Evolutionary conservation across 2,113 vertebrate species (phyloP), one percentile per base, ranked within the genome.

Genomic region (Puma concolor): DNA sequence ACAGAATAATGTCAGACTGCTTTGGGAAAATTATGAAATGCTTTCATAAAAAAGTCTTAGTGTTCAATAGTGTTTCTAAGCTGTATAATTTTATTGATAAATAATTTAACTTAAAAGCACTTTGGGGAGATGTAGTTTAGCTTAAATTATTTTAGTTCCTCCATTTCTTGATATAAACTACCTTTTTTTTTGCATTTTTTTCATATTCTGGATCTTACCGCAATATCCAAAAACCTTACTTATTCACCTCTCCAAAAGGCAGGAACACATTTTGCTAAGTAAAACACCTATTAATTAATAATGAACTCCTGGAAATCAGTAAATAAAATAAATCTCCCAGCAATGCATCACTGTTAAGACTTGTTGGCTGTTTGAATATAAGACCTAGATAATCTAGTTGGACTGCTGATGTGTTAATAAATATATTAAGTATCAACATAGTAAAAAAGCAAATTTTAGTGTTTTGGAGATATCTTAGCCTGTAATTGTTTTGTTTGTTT

Each of bases 341-440:
- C 64, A 74, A 93, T 66, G 33, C n/a, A 44, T 54, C 9, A 50
- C 8, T 72, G 27, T 91, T 94, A 38, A 50, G 14, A 72, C 25
- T 93, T 76, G 7, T 80, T 25, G 94, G 31, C 44, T 95, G 25
- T 72, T 92, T 97, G 38, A 80, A 80, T 84, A 5, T 87, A 60
- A 88, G 38, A 50, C 29, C 19, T 77, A 57, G 50, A 50, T 85
- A 57, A 88, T 27, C 81, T 96, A 50, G 5, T n/a, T 97, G 44
- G 41, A 97, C 79, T 52, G 2, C 57, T 89, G 21, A 38, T 79
- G 21, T 86, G 64, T 79, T 33, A 64, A 82, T 4, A 94, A 29
- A 41, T 76, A 96, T 94, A 83, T 84, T 67, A 81, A 91, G 57
- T 52, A 96, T 79, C 57, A 77, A 64, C 27, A 80, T 48, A 90